A percentile compares a stretch with the other conserved stretches of the same genome.
Conservation (phyloP, 2,113 vertebrate species). For the Emydura subglobosa region DNA sequence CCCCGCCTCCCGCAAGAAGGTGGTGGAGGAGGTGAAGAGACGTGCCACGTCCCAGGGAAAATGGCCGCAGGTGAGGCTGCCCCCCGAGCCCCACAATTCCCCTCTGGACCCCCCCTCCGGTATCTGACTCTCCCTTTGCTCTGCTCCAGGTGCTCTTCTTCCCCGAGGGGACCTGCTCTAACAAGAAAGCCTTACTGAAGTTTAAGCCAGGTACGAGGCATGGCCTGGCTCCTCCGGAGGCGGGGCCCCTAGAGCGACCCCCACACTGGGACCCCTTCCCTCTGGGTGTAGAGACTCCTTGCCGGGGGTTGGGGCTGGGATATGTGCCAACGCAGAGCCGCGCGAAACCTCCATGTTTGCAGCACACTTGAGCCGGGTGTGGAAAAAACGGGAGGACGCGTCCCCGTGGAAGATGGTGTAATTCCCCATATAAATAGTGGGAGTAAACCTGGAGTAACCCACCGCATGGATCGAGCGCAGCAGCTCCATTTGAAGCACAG, state of each 20-base stretch:
- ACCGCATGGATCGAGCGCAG: too few species aligned
- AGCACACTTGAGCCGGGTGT: neutral
- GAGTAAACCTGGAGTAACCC: neutral
- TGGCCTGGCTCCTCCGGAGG: neutral
- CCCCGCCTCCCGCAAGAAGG: slow-evolving; percentile 86
- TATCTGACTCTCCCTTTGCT: neutral
- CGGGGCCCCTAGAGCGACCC: neutral
- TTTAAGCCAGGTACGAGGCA: slow-evolving; percentile 88
- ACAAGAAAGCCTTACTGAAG: slow-evolving; percentile 86
- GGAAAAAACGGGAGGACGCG: neutral
- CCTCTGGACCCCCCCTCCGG: neutral
- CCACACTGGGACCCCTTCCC: neutral
- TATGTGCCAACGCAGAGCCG: neutral
- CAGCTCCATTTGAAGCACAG: too few species aligned
- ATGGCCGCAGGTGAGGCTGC: slow-evolving; percentile 88
- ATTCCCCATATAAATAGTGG: neutral
- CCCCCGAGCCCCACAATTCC: too few species aligned
- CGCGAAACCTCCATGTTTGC: neutral
- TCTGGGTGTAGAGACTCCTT: neutral
- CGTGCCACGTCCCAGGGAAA: slow-evolving; percentile 84
- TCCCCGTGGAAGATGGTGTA: neutral
- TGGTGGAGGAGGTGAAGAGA: slow-evolving; percentile 84
- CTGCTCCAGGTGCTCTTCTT: slow-evolving; percentile 87
- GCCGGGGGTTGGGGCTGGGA: neutral
- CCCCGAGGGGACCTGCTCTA: slow-evolving; percentile 92